Conservation (phyloP, 2,888 invertebrate genomes). For the Ernsta delagoae region DNA sequence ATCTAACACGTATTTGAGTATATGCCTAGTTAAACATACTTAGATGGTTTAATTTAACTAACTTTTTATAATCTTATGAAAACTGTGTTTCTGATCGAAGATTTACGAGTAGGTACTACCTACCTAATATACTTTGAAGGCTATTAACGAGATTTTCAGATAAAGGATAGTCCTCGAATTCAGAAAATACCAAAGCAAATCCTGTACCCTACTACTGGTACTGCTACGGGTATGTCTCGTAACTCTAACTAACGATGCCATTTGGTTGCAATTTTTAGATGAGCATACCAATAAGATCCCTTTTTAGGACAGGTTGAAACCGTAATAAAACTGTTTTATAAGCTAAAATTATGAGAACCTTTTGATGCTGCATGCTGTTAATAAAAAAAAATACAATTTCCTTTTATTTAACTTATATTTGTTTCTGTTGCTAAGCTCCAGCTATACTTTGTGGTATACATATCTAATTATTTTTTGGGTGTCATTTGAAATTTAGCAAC, state of each 20-base stretch:
- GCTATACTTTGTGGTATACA: too few relatives aligned
- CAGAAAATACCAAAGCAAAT: not conserved
- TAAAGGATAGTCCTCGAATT: not conserved
- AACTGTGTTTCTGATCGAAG: not conserved
- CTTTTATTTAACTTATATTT: too few relatives aligned
- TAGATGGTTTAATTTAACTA: too few relatives aligned
- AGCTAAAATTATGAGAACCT: not conserved
- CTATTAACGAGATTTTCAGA: not conserved
- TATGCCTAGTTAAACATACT: too few relatives aligned
- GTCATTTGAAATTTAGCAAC: too few relatives aligned
- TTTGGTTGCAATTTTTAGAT: conserved; percentile 3
- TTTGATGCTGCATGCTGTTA: not conserved
- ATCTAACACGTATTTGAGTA: too few relatives aligned
- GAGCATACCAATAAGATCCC: not conserved
- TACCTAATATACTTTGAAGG: not conserved
- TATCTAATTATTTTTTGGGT: too few relatives aligned
- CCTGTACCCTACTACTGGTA: not conserved
- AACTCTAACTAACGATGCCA: conserved; percentile 7
- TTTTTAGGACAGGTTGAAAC: not conserved
- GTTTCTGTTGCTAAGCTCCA: too few relatives aligned
- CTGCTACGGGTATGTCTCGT: not conserved
- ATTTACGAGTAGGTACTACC: not conserved
- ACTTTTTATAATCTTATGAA: not conserved
- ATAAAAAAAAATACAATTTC: too few relatives aligned
- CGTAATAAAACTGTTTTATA: not conserved